Evolutionary conservation across 2,113 vertebrate species (phyloP), one percentile per base, ranked within the genome.

Genomic region (Tenrec ecaudatus): DNA sequence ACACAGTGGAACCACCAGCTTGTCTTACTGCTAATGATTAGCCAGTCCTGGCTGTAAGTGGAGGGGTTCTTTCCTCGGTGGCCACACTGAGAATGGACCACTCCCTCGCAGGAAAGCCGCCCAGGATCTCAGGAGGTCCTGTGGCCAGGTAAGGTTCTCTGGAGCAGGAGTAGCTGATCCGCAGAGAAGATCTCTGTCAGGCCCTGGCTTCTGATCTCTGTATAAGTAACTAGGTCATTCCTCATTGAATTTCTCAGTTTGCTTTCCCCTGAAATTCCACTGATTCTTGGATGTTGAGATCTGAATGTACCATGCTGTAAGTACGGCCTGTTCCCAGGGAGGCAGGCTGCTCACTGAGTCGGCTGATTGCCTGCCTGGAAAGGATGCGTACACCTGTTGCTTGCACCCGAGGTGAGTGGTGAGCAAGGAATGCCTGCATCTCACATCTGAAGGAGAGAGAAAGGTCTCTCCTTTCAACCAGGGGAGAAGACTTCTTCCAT

Each of bases 231-330:
- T 33, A 75, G 71, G 33, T 86, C 47, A 4, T 7, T 29, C 10
- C 33, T 57, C 33, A 77, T 27, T 60, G n/a, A 88, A 31, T 62
- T 68, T 71, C 53, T 93, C 23, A 71, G 16, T 73, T 84, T 38
- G 6, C 43, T 92, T 89, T 57, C 82, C 40, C 77, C 23, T 90
- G 82, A 95, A 83, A 89, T 78, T 87, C 89, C 60, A 68, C 91
- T 31, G 89, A 76, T 27, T 83, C 25, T 17, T 86, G 23, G 57
- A 66, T 86, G 22, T 23, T 25, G 31, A 29, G 22, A 78, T 91
- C 57, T 68, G 43, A 87, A 91, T 47, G 38, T 53, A 82, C 53
- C 15, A 29, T 90, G 47, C 84, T 88, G 62, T 7, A 62, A 33
- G 76, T 31, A 81, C 1, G 78, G 33, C 40, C 43, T 38, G 29